Evolutionary conservation across 1,140 invertebrate genomes (phyloP), one percentile per base, ranked within the genome.

Genomic region (Drosophila teissieri): DNA sequence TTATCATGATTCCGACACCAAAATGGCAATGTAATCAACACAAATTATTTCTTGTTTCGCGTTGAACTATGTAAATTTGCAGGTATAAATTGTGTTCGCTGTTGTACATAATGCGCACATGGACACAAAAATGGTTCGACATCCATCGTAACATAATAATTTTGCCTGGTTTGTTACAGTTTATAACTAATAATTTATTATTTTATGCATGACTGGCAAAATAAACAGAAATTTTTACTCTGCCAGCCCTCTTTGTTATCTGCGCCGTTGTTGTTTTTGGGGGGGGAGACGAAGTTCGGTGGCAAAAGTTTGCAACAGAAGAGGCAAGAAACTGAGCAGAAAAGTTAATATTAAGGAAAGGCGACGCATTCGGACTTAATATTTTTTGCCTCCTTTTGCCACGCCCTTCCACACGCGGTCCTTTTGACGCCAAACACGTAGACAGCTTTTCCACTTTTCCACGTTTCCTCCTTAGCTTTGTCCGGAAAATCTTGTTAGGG

Each of bases 141-240:
- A 55, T 6, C 46, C 17, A 4, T 14, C 2, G 48, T 40, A 22
- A 8, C 48, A 24, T 49, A 48, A 67, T 68, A 69, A 65, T 68
- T 52, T 22, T 12, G 24, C 31, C 27, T 53, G 60, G 27, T 17
- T 46, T 52, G 55, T 63, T 67, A 73, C 80, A 72, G 70, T 84
- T 84, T 75, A 46, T 81, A 88, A 83, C 79, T 88, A 89, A 88
- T 88, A 88, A 89, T 88, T 89, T 88, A 84, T 84, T 88, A 88
- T 88, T 88, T 89, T 84, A 88, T 88, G 83, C 83, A 84, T 88
- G 83, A 88, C 80, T 73, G 75, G 83, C 62, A 88, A 84, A 77
- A 84, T 84, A 88, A 88, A 89, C 83, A 89, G 52, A 55, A 36
- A 64, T 67, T 72, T 72, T 72, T 58, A 72, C 67, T 73, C 77